Evolutionary conservation across 2,888 invertebrate species (phyloP).

Genomic region (Hemaris fuciformis): DNA sequence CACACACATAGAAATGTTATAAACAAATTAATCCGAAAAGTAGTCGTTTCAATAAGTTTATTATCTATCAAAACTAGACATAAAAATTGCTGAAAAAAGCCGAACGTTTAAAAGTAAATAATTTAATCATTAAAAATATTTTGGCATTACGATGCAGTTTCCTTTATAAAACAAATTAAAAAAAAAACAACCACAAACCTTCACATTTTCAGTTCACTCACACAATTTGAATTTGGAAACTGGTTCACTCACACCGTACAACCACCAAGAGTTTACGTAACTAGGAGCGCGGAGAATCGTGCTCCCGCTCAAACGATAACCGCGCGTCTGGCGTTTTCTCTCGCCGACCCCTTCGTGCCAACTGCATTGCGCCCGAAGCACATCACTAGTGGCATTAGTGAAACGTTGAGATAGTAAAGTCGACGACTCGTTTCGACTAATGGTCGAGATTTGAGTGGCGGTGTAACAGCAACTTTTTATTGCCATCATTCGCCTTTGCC

Average conservation of each 20-base stretch:
- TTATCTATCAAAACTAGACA: neutral
- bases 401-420: conserved; percentile 23
- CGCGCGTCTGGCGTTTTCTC: conserved; percentile 63
- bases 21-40: neutral
- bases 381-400: conserved; percentile 16
- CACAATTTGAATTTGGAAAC: conserved; percentile 34
- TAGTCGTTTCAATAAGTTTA: neutral
- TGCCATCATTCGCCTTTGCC: conserved; percentile 51
- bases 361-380: conserved; percentile 66
- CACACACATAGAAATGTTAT: neutral
- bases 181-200: conserved; percentile 41
- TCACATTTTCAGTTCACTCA: conserved; percentile 41
- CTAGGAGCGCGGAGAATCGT: conserved; percentile 49
- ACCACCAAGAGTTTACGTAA: conserved; percentile 48
- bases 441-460: conserved; percentile 60
- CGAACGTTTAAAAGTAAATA: neutral
- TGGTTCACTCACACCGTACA: conserved; percentile 33
- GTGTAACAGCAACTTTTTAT: conserved; percentile 53
- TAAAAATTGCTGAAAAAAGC: neutral
- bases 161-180: conserved; percentile 3
- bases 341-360: conserved; percentile 33
- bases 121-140: neutral
- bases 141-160: conserved; percentile 1
- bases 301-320: conserved; percentile 64
- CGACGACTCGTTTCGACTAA: conserved; percentile 38